phyloP scores from a whole-genome alignment of 2,888 invertebrate species.

The Brachyopa scutellaris region DNA sequence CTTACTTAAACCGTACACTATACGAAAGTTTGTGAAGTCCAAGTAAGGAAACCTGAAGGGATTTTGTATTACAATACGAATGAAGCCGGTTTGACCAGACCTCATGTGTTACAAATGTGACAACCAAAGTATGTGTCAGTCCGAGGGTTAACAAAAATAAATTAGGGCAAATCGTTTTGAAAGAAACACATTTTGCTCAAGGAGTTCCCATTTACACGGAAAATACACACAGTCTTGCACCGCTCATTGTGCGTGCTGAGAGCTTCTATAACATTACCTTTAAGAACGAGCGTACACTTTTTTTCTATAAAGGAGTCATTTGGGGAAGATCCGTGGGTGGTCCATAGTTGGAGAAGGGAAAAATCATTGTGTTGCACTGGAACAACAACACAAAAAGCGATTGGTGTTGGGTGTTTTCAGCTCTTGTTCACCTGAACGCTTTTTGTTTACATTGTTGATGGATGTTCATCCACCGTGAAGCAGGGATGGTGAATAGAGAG shows the following conservation, averaged over 20 bases:
- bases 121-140: too few relatives aligned
- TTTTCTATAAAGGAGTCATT: constrained; percentile 2
- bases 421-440: constrained; percentile 68
- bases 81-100: too few relatives aligned
- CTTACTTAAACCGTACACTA: too few relatives aligned
- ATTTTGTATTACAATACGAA: too few relatives aligned
- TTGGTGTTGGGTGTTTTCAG: constrained; percentile 56
- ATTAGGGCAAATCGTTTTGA: too few relatives aligned
- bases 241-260: neutral
- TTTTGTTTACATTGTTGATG: constrained; percentile 69
- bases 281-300: neutral
- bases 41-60: too few relatives aligned
- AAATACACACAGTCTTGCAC: neutral
- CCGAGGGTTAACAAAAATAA: too few relatives aligned
- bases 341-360: neutral
- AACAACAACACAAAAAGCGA: constrained; percentile 45
- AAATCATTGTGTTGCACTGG: constrained; percentile 43
- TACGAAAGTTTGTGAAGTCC: too few relatives aligned
- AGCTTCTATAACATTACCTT: constrained; percentile 13
- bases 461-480: constrained; percentile 64
- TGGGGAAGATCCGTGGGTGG: too few relatives aligned
- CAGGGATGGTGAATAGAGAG: constrained; percentile 30
- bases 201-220: neutral
- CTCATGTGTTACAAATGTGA: too few relatives aligned
- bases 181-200: too few relatives aligned